phyloP scores from a whole-genome alignment of 1,140 invertebrate genomes.

The Ephestia elutella region DNA sequence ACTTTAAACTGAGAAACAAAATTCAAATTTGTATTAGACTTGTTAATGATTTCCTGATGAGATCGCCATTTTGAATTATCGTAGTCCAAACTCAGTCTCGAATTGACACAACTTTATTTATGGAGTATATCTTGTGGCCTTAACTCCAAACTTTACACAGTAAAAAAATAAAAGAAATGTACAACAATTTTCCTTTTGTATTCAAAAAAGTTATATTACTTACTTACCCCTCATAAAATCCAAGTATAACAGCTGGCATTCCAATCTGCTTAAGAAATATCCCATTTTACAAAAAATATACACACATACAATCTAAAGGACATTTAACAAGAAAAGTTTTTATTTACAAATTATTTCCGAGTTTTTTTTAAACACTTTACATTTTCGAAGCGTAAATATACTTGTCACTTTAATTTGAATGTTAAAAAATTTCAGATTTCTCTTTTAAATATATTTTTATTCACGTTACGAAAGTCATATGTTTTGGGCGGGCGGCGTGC shows the following conservation, averaged over 20 bases:
- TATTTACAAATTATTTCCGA: background rate
- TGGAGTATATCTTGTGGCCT: no score
- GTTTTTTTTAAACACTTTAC: background rate
- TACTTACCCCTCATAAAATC: background rate
- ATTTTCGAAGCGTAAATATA: background rate
- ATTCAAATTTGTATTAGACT: no score
- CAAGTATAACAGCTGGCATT: background rate
- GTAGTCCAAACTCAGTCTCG: no score
- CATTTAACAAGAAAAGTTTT: background rate
- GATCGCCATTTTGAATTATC: no score
- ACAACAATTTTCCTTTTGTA: no score
- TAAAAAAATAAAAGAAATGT: no score
- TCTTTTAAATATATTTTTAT: background rate
- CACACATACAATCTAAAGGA: background rate
- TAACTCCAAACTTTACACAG: no score
- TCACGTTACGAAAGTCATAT: background rate
- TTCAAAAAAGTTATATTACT: no score
- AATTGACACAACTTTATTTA: no score
- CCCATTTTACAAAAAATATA: background rate
- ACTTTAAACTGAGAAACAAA: no score
- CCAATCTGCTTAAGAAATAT: background rate
- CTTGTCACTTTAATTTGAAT: background rate
- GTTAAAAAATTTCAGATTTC: background rate
- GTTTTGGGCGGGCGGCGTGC: background rate
- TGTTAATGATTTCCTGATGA: no score